Conservation (phyloP, 2,113 vertebrate genomes). For the Microtus montanus region DNA sequence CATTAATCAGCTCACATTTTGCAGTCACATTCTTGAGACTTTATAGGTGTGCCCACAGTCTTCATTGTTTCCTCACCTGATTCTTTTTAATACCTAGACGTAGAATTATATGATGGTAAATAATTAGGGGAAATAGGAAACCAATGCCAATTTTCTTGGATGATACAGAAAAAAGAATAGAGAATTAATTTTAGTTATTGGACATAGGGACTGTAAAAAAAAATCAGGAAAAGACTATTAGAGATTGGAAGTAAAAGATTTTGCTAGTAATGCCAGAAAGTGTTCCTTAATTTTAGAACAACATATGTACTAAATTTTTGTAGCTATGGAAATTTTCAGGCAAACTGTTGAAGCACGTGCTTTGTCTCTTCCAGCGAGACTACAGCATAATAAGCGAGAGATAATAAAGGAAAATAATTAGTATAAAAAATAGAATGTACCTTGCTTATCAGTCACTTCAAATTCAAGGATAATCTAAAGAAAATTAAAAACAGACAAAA, state of each 20-base stretch:
- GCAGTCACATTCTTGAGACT: not conserved
- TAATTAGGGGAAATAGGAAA: not conserved
- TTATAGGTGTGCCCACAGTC: not conserved
- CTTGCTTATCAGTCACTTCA: not conserved
- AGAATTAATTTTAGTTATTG: not conserved
- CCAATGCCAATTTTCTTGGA: not conserved
- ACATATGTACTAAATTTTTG: not conserved
- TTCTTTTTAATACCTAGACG: not conserved
- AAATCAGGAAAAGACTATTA: not conserved
- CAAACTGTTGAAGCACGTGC: not conserved
- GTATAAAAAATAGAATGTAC: not conserved
- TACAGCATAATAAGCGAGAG: not conserved
- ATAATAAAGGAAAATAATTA: not conserved
- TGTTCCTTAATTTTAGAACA: not conserved
- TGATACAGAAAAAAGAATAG: not conserved
- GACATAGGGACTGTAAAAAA: not conserved
- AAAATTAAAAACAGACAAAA: not conserved
- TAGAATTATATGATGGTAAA: not conserved
- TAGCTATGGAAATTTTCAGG: not conserved
- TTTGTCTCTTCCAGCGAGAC: not conserved
- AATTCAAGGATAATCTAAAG: not conserved
- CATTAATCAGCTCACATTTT: not conserved
- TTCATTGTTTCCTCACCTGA: not conserved
- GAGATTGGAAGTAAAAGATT: not conserved
- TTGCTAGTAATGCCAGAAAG: not conserved